Evolutionary conservation across 2,797 vertebrate species (phyloP), one percentile per base, ranked within the genome.

Genomic region (Hoplostethus atlanticus): DNA sequence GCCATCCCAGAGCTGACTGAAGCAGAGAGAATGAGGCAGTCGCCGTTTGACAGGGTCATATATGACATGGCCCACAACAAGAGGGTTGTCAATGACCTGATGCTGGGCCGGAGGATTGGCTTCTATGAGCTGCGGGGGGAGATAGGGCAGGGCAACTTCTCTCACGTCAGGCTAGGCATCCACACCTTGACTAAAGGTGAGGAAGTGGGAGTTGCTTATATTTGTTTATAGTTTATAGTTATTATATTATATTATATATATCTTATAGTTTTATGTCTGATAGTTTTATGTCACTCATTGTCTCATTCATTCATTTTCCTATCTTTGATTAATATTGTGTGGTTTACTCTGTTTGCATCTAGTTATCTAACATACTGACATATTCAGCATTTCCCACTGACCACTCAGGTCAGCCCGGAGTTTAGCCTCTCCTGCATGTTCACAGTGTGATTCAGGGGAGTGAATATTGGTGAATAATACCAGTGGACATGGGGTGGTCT

Each of bases 81-180:
- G 66, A 90, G 61, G 64, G 71, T 93, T 1, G 58, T 87, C 61
- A 92, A 81, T 6, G 95, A 95, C 38, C 71, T 94, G 16, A 81
- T 86, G 65, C 84, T 95, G 2, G 95, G 94, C 0, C 87, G 90
- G 38, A 88, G 94, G 64, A 76, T 95, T 2, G 87, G 93, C 53
- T 95, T 96, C 81, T 96, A 96, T 10, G 95, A 95, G 75, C 91
- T 96, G 52, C 85, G 94, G 0, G 95, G 94, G 28, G 93, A 95
- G 71, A 87, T 96, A 0, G 95, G 95, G 0, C 84, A 88, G 9
- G 94, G 95, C 0, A 96, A 95, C 85, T 96, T 96, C 85, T 94
- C 95, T 0, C 88, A 91, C 0, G 95, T 96, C 65, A 93, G 76
- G 66, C 75, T 96, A 66, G 95, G 93, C 17, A 85, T 96, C 76